Evolutionary conservation across 2,888 invertebrate species (phyloP).

Genomic region (Sesamia inferens): DNA sequence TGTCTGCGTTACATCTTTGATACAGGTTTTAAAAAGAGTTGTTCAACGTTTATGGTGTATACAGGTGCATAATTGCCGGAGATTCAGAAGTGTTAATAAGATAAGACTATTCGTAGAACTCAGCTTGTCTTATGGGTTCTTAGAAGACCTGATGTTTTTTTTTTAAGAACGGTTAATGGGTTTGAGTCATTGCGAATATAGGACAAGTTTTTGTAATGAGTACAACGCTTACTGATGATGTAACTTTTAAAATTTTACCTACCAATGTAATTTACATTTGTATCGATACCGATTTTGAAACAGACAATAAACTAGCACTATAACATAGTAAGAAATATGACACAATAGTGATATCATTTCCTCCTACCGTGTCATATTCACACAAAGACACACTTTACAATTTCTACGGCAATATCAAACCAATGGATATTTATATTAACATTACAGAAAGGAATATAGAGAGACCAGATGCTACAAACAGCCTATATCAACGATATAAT

Average conservation of each 20-base stretch:
- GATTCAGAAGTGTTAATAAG: slow-evolving; percentile 57
- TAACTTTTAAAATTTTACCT: slow-evolving; percentile 10
- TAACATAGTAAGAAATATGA: slow-evolving; percentile 8
- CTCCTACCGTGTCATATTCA: slow-evolving; percentile 38
- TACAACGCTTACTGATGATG: slow-evolving; percentile 8
- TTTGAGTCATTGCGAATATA: slow-evolving; percentile 40
- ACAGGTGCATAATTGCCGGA: slow-evolving; percentile 51
- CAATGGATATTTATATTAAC: slow-evolving; percentile 59
- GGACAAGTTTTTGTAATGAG: slow-evolving; percentile 8
- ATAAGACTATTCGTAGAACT: slow-evolving; percentile 48
- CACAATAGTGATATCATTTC: slow-evolving; percentile 25
- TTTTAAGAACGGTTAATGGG: slow-evolving; percentile 17
- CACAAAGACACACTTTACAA: slow-evolving; percentile 50
- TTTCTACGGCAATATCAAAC: slow-evolving; percentile 39
- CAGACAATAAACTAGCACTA: slow-evolving; percentile 14
- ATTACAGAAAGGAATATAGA: slow-evolving; percentile 49
- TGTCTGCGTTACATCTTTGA: slow-evolving; percentile 48
- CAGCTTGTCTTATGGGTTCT: slow-evolving; percentile 37
- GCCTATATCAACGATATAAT: slow-evolving; percentile 75
- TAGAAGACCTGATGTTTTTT: slow-evolving; percentile 16
- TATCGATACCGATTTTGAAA: slow-evolving; percentile 5
- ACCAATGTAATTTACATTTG: background rate
- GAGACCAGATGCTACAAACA: slow-evolving; percentile 64
- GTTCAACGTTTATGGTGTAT: slow-evolving; percentile 45
- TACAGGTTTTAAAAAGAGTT: slow-evolving; percentile 60